Base-by-base conservation (phyloP, 64 coral and sea anemone genomes). In the Dendronephthya gigantea region DNA sequence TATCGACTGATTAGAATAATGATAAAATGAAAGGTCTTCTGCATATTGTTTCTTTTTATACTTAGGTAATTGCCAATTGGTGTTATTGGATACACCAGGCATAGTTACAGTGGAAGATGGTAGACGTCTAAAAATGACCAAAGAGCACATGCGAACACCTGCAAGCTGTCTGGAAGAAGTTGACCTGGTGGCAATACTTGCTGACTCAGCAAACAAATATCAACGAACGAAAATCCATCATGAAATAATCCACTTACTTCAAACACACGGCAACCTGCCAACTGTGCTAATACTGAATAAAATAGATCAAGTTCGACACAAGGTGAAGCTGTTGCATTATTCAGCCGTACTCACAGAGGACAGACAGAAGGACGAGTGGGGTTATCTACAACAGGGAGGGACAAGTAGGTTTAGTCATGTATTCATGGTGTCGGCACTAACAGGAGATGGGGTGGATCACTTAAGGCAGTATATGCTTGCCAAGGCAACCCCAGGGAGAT, bases 201-300 rank as follows among this genome's bases (percentile, higher is more conserved):
- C 85, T 76, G 95, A 98, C 91, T 85, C 84, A 32, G 27, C 95
- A 13, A 83, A 88, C 35, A 98, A 91, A 82, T 88, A 86, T 36
- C 87, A 83, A 48, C 84, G 87, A 68, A 83, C 85, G 50, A 83
- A 82, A 88, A 90, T 98, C 59, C 95, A 93, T 36, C 89, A 91
- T 50, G 82, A 84, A 68, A 83, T 98, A 25, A 55, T 98, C 19
- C 30, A 91, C 59, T 39, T 82, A 41, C 43, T 98, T 36, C 40
- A 87, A 25, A 56, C 68, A 32, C 82, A 91, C 81, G 19, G 34
- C 19, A 68, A 91, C 11, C 48, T 93, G 34, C 90, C 89, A 22
- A 93, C 92, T 10, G 56, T 98, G 43, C 89, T 98, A 16, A 70
- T 98, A 11, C 58, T 98, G 75, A 98, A 98, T 79, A 98, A 98